Evolutionary conservation across 2,113 vertebrate species (phyloP).

Genomic region (Heteronetta atricapilla): DNA sequence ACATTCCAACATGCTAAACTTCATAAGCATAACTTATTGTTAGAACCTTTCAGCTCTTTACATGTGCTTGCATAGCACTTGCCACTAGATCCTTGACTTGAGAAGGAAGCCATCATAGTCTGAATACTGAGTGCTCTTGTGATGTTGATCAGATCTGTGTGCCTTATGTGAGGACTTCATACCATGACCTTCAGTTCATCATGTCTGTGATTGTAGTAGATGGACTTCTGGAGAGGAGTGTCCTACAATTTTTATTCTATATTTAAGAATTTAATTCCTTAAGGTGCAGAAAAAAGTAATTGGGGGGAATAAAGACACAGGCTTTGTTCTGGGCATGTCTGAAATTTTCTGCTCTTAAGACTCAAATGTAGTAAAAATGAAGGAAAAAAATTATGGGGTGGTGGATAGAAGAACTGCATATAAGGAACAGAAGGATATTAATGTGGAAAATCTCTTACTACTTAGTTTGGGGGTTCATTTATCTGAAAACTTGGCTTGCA

Average conservation of each 20-base stretch:
- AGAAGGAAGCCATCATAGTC: background rate
- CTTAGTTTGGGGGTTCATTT: background rate
- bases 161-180: slow-evolving; percentile 1
- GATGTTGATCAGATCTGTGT: background rate
- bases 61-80: background rate
- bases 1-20: background rate
- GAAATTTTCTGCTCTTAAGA: background rate
- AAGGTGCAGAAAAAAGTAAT: background rate
- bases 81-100: background rate
- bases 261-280: slow-evolving; percentile 25
- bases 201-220: background rate
- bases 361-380: background rate
- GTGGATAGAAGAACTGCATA: background rate
- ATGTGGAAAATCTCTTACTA: background rate
- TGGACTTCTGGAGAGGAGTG: background rate
- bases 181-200: slow-evolving; percentile 28
- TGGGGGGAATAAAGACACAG: background rate
- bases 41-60: background rate
- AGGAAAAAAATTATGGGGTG: background rate
- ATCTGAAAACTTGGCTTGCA: background rate
- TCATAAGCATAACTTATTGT: background rate
- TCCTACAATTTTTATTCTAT: background rate
- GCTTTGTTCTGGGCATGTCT: background rate
- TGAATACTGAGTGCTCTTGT: background rate
- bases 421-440: background rate